phyloP scores from a whole-genome alignment of 2,888 invertebrate genomes.

The Protodeltote pygarga region DNA sequence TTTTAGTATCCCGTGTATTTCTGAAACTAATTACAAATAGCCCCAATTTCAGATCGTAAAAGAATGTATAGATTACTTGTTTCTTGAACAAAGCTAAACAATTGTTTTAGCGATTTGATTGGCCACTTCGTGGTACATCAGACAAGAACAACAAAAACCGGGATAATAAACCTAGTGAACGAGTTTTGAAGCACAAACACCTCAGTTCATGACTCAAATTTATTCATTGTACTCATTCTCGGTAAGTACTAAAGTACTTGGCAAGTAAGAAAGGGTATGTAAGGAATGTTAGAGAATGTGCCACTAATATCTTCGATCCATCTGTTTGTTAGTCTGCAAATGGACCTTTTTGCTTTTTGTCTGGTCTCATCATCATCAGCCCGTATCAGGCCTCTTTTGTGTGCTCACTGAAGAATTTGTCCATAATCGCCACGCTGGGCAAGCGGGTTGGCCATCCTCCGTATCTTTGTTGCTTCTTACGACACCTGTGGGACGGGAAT shows the following conservation, averaged over 20 bases:
- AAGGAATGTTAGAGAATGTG: constrained; percentile 16
- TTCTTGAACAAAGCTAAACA: constrained; percentile 23
- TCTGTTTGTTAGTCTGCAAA: too few relatives aligned
- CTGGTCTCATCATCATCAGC: too few relatives aligned
- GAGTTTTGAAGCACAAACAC: constrained; percentile 47
- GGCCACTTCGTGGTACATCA: constrained; percentile 39
- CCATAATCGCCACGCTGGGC: too few relatives aligned
- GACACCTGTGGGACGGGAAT: too few relatives aligned
- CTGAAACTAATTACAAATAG: constrained; percentile 22
- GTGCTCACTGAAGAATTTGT: too few relatives aligned
- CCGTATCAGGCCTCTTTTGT: too few relatives aligned
- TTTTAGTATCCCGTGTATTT: constrained; percentile 33
- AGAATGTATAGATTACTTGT: constrained; percentile 27
- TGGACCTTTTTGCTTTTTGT: too few relatives aligned
- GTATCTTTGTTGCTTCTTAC: too few relatives aligned
- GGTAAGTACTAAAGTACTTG: constrained; percentile 15
- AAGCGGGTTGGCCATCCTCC: too few relatives aligned
- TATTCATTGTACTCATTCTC: constrained; percentile 52
- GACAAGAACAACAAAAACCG: constrained; percentile 46
- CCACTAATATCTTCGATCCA: too few relatives aligned
- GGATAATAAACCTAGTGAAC: constrained; percentile 58
- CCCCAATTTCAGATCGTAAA: constrained; percentile 32
- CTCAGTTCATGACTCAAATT: constrained; percentile 45
- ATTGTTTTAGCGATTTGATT: constrained; percentile 30
- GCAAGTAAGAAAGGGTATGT: too few relatives aligned